Conservation (phyloP, 2,797 vertebrate species). For the Rhinogobio ventralis region DNA sequence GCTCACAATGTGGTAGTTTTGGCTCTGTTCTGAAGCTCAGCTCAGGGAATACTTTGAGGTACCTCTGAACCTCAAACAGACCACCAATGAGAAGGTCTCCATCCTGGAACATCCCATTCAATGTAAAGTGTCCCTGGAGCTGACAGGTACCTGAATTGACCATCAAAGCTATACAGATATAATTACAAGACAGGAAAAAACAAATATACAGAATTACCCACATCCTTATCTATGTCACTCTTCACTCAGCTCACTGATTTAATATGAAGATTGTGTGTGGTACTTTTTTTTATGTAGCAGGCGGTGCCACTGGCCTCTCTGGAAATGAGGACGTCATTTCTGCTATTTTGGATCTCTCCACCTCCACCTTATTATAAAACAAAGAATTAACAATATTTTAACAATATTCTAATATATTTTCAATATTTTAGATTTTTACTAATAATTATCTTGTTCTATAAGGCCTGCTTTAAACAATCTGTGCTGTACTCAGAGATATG, state of each 20-base stretch:
- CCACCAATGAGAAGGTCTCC: constrained; percentile 75
- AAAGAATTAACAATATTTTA: background rate
- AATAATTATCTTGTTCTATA: background rate
- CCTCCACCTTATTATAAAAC: background rate
- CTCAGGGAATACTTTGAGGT: constrained; percentile 69
- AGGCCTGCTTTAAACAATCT: too few relatives aligned
- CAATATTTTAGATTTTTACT: background rate
- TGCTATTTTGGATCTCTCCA: background rate
- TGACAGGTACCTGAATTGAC: constrained; percentile 38
- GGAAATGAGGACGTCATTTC: background rate
- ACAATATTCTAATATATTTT: too few relatives aligned
- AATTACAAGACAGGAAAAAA: constrained; percentile 44
- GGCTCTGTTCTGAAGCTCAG: constrained; percentile 71
- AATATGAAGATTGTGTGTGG: background rate
- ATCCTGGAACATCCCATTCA: constrained; percentile 64
- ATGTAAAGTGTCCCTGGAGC: constrained; percentile 51
- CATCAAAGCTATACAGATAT: constrained; percentile 4
- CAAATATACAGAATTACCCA: constrained; percentile 10
- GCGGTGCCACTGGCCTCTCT: constrained; percentile 1
- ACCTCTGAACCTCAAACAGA: constrained; percentile 69
- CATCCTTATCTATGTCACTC: constrained; percentile 44
- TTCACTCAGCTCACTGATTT: background rate
- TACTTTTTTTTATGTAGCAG: background rate
- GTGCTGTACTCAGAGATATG: too few relatives aligned
- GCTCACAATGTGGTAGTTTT: constrained; percentile 60